Conservation (phyloP, 2,113 vertebrate genomes). For the Phainopepla nitens region DNA sequence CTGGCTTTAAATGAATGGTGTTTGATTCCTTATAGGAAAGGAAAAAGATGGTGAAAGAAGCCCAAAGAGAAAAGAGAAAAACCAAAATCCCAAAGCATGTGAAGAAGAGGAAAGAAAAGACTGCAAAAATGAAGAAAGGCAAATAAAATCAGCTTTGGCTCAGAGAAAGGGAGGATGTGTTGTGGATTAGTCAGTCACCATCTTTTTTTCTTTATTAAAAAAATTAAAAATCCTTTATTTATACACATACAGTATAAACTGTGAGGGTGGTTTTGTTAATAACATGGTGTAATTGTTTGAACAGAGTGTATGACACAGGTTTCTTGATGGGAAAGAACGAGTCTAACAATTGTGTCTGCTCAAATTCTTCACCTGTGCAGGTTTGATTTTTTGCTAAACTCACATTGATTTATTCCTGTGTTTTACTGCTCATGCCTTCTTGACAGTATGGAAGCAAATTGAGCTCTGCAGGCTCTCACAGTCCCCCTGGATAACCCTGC, state of each 20-base stretch:
- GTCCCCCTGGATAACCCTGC: not conserved
- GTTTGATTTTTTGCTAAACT: not conserved
- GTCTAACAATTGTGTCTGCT: not conserved
- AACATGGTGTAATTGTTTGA: not conserved
- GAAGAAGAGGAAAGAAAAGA: slow-evolving; percentile 92
- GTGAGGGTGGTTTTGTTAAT: not conserved
- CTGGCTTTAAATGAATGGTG: not conserved
- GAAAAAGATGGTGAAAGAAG: slow-evolving; percentile 89
- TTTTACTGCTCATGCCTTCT: not conserved
- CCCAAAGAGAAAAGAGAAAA: slow-evolving; percentile 91
- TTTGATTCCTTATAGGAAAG: slow-evolving; percentile 77
- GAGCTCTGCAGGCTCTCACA: not conserved
- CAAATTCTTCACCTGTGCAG: not conserved
- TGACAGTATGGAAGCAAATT: not conserved
- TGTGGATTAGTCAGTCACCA: not conserved
- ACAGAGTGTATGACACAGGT: not conserved
- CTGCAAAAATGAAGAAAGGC: slow-evolving; percentile 86
- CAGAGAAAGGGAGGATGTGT: not conserved
- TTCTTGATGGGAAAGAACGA: not conserved
- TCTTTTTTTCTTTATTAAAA: not conserved
- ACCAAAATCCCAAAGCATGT: slow-evolving; percentile 89
- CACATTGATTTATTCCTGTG: not conserved
- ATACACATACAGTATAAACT: not conserved
- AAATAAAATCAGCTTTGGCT: slow-evolving; percentile 61
- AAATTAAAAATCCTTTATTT: slow-evolving; percentile 12